A percentile compares a stretch with the other conserved stretches of the same genome.
Conservation (phyloP, 2,113 vertebrate species). For the Aviceda subcristata region DNA sequence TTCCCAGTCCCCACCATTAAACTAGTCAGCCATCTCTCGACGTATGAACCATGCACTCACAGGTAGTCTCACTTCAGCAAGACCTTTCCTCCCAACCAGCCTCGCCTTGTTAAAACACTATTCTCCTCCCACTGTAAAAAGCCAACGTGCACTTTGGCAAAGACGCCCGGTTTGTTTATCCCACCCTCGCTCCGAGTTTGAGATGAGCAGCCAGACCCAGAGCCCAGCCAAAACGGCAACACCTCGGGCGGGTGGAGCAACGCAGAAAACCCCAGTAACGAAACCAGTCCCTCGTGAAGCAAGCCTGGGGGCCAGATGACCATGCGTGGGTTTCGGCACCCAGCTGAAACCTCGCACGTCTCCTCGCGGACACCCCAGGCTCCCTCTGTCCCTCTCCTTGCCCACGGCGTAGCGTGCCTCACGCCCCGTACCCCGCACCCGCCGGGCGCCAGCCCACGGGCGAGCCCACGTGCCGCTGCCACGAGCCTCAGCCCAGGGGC, state of each 20-base stretch:
- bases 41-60: neutral
- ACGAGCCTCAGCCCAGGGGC: accelerated
- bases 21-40: neutral
- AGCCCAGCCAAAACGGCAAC: neutral
- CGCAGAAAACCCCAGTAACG: neutral
- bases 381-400: neutral
- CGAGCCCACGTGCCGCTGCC: neutral
- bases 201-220: neutral
- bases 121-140: neutral
- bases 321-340: neutral
- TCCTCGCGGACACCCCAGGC: neutral
- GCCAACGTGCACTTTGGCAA: neutral
- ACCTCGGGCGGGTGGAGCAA: accelerated
- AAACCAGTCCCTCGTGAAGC: neutral
- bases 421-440: neutral
- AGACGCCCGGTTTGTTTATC: neutral
- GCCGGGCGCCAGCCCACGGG: accelerated
- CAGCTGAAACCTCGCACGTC: accelerated
- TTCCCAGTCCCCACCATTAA: neutral
- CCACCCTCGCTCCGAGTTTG: neutral
- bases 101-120: neutral
- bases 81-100: neutral
- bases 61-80: neutral
- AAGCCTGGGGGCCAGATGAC: neutral
- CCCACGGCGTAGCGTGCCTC: neutral